phyloP scores from a whole-genome alignment of 2,113 vertebrate genomes.

The Sprattus sprattus region DNA sequence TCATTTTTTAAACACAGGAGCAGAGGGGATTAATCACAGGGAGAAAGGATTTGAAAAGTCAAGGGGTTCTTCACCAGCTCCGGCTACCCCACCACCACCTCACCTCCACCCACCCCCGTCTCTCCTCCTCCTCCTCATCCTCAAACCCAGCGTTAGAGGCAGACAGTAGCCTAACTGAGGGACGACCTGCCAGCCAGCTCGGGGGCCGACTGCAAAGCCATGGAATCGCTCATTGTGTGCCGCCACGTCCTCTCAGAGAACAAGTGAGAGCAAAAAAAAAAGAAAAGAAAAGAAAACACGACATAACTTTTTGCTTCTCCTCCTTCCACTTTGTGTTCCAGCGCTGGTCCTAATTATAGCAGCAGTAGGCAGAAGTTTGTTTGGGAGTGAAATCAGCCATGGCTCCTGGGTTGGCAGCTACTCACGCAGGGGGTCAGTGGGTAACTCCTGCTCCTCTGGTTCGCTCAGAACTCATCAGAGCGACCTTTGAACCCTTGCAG shows the following conservation, averaged over 20 bases:
- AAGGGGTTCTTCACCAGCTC: conserved; percentile 82
- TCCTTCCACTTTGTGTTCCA: neutral
- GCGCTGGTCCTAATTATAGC: conserved; percentile 52
- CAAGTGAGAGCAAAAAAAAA: conserved; percentile 56
- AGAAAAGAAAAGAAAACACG: conserved; percentile 7
- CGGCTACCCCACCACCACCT: conserved; percentile 40
- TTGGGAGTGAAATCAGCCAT: conserved; percentile 10
- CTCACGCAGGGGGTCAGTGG: neutral
- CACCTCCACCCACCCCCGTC: conserved; percentile 18
- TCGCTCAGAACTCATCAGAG: conserved; percentile 27
- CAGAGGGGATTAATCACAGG: conserved; percentile 95
- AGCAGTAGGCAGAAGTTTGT: conserved; percentile 45
- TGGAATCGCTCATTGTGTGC: neutral
- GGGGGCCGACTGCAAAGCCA: neutral
- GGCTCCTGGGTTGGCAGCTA: conserved; percentile 2
- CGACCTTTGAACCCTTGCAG: conserved; percentile 28
- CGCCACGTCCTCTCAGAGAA: neutral
- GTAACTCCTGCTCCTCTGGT: neutral
- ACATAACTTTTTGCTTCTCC: neutral
- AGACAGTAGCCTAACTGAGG: conserved; percentile 20
- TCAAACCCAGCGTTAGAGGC: neutral
- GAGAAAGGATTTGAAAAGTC: conserved; percentile 93
- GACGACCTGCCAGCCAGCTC: conserved; percentile 60
- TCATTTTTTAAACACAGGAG: conserved; percentile 97
- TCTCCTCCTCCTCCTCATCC: neutral